Evolutionary conservation across 2,797 vertebrate species (phyloP), one percentile per base, ranked within the genome.

Genomic region (Hypotaenidia okinawae): DNA sequence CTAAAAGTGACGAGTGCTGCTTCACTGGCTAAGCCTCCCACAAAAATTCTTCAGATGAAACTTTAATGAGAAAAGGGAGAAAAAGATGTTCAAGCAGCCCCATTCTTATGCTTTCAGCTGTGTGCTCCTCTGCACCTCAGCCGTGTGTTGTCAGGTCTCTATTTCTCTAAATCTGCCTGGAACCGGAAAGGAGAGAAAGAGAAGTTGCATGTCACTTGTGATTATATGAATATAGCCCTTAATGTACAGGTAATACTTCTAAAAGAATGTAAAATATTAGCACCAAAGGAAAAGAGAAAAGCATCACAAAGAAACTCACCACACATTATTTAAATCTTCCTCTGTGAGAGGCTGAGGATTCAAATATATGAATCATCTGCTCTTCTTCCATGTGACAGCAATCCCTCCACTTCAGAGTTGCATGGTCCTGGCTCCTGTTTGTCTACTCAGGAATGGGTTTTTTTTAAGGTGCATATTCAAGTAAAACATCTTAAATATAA

Each of bases 1-100:
- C 39, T 61, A 84, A 54, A 90, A 61, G 24, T 76, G 85, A 78
- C 1, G 10, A 69, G 12, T 18, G 62, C 78, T 90, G 4, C 74
- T 96, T 62, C 82, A 72, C 85, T 79, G 92, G 89, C 67, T 91
- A 74, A 87, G 72, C 70, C 78, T 94, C 63, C 74, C 62, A 93
- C 75, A 94, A 93, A 96, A 95, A 93, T 83, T 90, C 89, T 94
- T 96, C 66, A 93, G 79, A 95, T 96, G 62, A 93, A 95, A 94
- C 77, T 97, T 97, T 95, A 94, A 94, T 95, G 83, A 95, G 87
- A 80, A 94, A 75, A 90, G 62, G n/a, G 28, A 27, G 24, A 39
- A 59, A 81, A 92, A 86, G 16, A 63, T n/a, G 23, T 72, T 96
- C 24, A 52, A 73, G 15, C 82, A 76, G 80, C 41, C 78, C 74